A percentile compares a stretch with the other conserved stretches of the same genome.
Conservation (phyloP, 2,113 vertebrate species). For the Mesocricetus auratus region DNA sequence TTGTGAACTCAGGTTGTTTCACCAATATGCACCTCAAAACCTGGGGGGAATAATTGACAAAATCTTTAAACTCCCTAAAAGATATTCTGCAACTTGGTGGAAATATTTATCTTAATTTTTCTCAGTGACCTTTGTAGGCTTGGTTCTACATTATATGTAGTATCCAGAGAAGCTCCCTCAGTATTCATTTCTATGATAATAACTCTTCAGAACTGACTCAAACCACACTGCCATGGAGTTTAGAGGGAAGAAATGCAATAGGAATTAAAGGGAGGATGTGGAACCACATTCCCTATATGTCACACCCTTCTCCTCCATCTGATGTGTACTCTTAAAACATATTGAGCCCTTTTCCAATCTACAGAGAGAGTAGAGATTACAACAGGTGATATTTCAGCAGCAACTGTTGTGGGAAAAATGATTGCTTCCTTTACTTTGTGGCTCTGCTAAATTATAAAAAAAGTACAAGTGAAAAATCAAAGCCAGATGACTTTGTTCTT, state of each 20-base stretch:
- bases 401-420: slow-evolving; percentile 9
- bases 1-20: slow-evolving; percentile 25
- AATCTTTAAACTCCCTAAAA: neutral
- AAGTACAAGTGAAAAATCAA: slow-evolving; percentile 62
- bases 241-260: neutral
- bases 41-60: neutral
- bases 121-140: neutral
- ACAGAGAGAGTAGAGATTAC: neutral
- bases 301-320: neutral
- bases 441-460: neutral
- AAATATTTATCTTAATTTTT: slow-evolving; percentile 20
- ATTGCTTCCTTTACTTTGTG: slow-evolving; percentile 46
- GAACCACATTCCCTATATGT: neutral
- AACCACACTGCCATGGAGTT: neutral
- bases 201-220: neutral
- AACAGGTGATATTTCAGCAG: neutral
- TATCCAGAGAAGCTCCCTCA: neutral
- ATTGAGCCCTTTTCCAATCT: neutral
- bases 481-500: slow-evolving; percentile 51
- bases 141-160: neutral
- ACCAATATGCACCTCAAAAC: neutral
- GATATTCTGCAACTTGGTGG: neutral
- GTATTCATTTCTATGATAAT: neutral
- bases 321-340: neutral
- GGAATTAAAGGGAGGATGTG: neutral